phyloP scores from a whole-genome alignment of 2,113 vertebrate genomes.

The Mesoclemmys tuberculata region DNA sequence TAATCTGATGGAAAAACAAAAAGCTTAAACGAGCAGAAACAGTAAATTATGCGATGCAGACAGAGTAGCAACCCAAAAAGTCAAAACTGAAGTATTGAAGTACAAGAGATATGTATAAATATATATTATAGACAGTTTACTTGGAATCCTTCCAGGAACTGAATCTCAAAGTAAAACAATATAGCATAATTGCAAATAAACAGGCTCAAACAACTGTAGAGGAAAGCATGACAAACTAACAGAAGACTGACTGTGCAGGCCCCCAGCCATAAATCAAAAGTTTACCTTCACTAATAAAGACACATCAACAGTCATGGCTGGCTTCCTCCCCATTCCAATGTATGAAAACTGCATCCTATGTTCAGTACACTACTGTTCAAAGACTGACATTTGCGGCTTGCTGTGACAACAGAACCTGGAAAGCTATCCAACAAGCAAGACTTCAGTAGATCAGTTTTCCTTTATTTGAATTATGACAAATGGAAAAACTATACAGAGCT shows the following conservation, averaged over 20 bases:
- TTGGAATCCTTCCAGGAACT: slow-evolving; percentile 61
- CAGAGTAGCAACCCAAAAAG: slow-evolving; percentile 52
- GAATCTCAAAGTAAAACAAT: slow-evolving; percentile 72
- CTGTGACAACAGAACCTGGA: neutral
- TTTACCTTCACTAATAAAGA: neutral
- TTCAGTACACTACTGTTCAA: neutral
- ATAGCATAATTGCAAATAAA: slow-evolving; percentile 61
- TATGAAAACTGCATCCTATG: neutral
- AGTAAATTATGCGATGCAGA: neutral
- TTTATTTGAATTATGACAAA: slow-evolving; percentile 22
- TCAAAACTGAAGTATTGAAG: slow-evolving; percentile 45
- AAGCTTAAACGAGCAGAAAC: neutral
- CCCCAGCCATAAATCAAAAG: neutral
- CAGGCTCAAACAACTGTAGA: slow-evolving; percentile 26
- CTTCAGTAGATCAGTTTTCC: slow-evolving; percentile 2
- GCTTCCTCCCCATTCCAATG: neutral
- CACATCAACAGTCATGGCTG: neutral
- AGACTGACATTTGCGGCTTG: neutral
- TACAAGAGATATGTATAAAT: slow-evolving; percentile 66
- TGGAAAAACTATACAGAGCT: slow-evolving; percentile 19
- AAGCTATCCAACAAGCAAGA: fast-evolving
- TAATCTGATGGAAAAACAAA: neutral
- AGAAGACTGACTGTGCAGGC: neutral
- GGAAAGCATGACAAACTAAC: slow-evolving; percentile 58
- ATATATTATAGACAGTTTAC: slow-evolving; percentile 63